Conservation (phyloP, 1,140 invertebrate genomes). For the Temnothorax curvispinosus region DNA sequence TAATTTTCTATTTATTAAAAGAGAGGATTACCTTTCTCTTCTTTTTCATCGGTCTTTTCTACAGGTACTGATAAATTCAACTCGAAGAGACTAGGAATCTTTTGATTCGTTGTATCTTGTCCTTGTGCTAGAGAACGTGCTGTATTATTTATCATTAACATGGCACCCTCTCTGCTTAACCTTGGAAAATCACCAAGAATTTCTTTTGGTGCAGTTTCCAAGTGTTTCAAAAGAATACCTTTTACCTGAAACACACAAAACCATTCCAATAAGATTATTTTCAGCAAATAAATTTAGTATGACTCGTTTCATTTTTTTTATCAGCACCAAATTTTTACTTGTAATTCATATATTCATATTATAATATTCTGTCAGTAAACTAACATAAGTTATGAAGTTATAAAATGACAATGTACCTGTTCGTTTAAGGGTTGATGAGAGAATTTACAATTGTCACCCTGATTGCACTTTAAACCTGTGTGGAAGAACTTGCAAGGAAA, state of each 20-base stretch:
- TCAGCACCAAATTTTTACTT: neutral
- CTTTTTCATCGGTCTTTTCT: slow-evolving; percentile 77
- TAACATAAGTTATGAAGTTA: slow-evolving; percentile 84
- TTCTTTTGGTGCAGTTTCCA: slow-evolving; percentile 95
- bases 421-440: slow-evolving; percentile 94
- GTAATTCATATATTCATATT: neutral
- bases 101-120: slow-evolving; percentile 78
- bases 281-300: neutral
- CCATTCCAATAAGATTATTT: slow-evolving; percentile 19
- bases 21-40: slow-evolving; percentile 77
- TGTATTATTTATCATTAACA: slow-evolving; percentile 90
- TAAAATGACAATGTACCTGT: slow-evolving; percentile 86
- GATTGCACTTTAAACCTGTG: slow-evolving; percentile 94
- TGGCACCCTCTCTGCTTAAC: slow-evolving; percentile 91
- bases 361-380: slow-evolving; percentile 85
- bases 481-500: slow-evolving; percentile 99
- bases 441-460: slow-evolving; percentile 95
- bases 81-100: slow-evolving; percentile 84
- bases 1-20: neutral
- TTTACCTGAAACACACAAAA: slow-evolving; percentile 77
- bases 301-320: neutral
- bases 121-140: slow-evolving; percentile 88
- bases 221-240: slow-evolving; percentile 89
- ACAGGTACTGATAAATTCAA: slow-evolving; percentile 77
- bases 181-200: slow-evolving; percentile 95